Evolutionary conservation across 30 jellyfish, hydroid and myxozoan species (phyloP).

Genomic region (Pelagia noctiluca): DNA sequence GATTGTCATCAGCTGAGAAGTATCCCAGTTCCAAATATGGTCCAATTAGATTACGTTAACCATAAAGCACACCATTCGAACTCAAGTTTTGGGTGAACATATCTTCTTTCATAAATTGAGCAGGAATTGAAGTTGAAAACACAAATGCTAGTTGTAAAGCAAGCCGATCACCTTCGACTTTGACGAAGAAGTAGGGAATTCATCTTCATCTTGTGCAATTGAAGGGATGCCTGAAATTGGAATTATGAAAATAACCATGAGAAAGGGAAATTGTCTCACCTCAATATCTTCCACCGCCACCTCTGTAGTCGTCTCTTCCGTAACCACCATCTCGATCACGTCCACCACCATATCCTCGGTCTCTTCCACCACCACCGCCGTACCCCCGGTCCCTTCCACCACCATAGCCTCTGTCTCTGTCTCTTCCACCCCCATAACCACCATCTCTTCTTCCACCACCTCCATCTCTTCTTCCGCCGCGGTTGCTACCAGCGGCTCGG

Average conservation of each 20-base stretch:
- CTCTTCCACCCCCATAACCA: conserved; percentile 6
- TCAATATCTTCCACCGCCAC: conserved; percentile 41
- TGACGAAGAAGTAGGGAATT: too few relatives aligned
- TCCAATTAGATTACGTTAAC: too few relatives aligned
- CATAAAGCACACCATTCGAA: too few relatives aligned
- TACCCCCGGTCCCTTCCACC: conserved; percentile 12
- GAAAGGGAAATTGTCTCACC: background rate
- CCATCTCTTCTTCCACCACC: conserved; percentile 47
- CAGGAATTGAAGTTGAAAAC: too few relatives aligned
- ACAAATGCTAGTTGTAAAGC: too few relatives aligned
- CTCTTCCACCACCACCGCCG: conserved; percentile 51
- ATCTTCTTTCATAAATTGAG: too few relatives aligned
- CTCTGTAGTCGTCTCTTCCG: conserved; percentile 55
- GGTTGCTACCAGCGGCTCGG: conserved; percentile 37
- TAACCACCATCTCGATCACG: conserved; percentile 60
- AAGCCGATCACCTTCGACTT: too few relatives aligned
- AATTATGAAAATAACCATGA: background rate
- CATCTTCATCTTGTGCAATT: too few relatives aligned
- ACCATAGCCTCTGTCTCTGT: conserved; percentile 25
- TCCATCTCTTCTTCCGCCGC: conserved; percentile 44
- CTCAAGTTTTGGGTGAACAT: too few relatives aligned
- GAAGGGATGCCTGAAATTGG: too few relatives aligned
- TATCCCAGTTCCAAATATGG: too few relatives aligned
- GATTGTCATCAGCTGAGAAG: too few relatives aligned
- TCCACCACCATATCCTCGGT: conserved; percentile 33